A percentile compares a stretch with the other conserved stretches of the same genome.
These are phyloP conservation scores for Nesometra sesokonis DNA, from an alignment of 35 echinoderm and acorn worm genomes.

Conservation along the genomic window DNA sequence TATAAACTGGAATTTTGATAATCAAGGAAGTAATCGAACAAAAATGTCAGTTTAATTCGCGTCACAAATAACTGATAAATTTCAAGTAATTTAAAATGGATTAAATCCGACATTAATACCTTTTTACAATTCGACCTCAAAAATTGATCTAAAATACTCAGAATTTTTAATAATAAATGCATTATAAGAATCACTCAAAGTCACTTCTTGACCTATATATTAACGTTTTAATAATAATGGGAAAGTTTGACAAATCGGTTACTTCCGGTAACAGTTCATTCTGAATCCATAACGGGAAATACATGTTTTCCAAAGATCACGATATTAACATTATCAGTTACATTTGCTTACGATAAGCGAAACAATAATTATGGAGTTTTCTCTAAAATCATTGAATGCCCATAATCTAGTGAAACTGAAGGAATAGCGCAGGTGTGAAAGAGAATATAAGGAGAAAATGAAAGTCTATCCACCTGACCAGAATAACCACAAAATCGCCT, in stretches of 20 bases:
- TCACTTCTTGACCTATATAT: too few relatives aligned
- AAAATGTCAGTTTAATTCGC: too few relatives aligned
- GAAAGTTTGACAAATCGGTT: too few relatives aligned
- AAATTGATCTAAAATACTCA: background rate
- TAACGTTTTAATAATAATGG: too few relatives aligned
- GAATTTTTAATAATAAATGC: background rate
- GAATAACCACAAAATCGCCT: background rate
- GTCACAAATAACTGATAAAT: too few relatives aligned
- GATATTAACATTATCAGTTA: background rate
- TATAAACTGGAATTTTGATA: too few relatives aligned
- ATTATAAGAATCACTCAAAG: background rate
- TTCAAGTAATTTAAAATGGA: too few relatives aligned
- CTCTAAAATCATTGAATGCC: background rate
- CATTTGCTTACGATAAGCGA: background rate
- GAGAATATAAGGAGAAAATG: background rate
- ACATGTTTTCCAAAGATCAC: background rate
- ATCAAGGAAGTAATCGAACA: too few relatives aligned
- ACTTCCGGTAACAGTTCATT: too few relatives aligned
- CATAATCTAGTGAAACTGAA: background rate
- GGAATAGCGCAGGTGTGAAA: background rate
- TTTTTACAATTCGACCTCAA: background rate
- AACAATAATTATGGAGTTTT: background rate
- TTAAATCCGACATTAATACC: background rate
- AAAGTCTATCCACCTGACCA: background rate
- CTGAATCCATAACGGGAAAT: background rate